Base-by-base conservation (phyloP, 2,888 invertebrate species). In the Archips xylosteana region DNA sequence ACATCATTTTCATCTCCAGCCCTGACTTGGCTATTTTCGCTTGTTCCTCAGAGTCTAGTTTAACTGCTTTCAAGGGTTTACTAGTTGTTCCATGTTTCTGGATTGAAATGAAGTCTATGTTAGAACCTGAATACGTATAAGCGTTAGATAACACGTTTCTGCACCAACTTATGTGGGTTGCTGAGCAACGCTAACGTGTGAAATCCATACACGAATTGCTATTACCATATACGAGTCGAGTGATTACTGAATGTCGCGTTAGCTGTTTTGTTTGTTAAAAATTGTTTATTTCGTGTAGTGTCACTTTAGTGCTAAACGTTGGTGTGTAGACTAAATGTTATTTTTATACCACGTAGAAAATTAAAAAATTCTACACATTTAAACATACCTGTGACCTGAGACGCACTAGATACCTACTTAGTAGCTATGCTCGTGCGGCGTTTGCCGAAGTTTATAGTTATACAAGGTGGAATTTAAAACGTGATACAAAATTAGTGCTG, bases 81-180 rank as follows among this genome's bases (percentile, higher is more conserved):
- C 97, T 97, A 65, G 98, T 99, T 74, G 98, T 98, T 78, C 99
- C 99, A 90, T 99, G 99, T 96, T 99, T 99, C 99, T 99, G 91
- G 66, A 91, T 86, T 32, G 10, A 23, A 42, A 5, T 60, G n/a
- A 60, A 60, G 32, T 42, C 2, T n/a, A 62, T 8, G 36, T 66
- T 62, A 36, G 32, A 67, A 34, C 32, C 49, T 15, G 54, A 54
- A 54, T 15, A 54, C 39, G 36, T 59, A 13, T 13, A 5, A n/a
- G 45, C 57, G 57, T 57, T 57, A 57, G 57, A 32, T 57, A 57
- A 57, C 12, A 57, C 57, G 10, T 57, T 57, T 32, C 12, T 23
- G 32, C 3, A 32, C 2, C 3, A 32, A 12, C 23, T 57, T 57
- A 57, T 32, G 57, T 32, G 9, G 10, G 57, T 57, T 57, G 57